Base-by-base conservation (phyloP, 1,140 invertebrate genomes). In the Ruditapes philippinarum region DNA sequence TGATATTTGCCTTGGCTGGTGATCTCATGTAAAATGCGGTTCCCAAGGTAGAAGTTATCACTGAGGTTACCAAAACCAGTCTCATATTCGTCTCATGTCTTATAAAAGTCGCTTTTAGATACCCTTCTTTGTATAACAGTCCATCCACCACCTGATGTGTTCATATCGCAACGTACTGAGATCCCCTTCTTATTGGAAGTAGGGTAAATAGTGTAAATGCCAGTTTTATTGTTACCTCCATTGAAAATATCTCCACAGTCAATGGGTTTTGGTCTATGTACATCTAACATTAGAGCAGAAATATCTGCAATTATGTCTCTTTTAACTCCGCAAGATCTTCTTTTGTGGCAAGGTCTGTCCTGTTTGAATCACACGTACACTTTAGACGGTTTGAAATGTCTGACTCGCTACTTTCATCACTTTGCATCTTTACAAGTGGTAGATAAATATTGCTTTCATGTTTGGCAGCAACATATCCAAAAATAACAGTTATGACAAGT, bases 121-220 rank as follows among this genome's bases (percentile, higher is more conserved):
- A 84, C 45, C 54, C 81, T 70, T 11, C 81, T 14, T 38, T 84
- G 81, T 19, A 84, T 84, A 14, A 84, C 81, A 0, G 45, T 84
- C 81, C 81, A 84, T 0, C 62, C 81, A 25, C 81, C 81, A n/a
- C 11, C 22, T 5, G 62, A 36, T 9, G 60, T 49, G 28, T 42
- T n/a, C 81, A 84, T 84, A 38, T 84, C 81, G 57, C 81, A 84
- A 7, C 81, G 31, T 14, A 84, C 81, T 17, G n/a, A 40, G 7
- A 82, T 40, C 25, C 33, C 80, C 12, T 25, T 25, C 9, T 17
- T 22, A 1, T 22, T n/a, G 22, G 19, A 28, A n/a, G 5, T 36
- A 4, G 80, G 80, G 28, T 62, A 65, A 5, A 68, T 68, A 19
- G 14, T 42, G 45, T 82, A 82, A 2, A 82, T 36, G 25, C 60